Percentiles rank a stretch among this genome's conserved stretches.
Conservation (phyloP, 2,113 vertebrate genomes). For the Azemiops feae region DNA sequence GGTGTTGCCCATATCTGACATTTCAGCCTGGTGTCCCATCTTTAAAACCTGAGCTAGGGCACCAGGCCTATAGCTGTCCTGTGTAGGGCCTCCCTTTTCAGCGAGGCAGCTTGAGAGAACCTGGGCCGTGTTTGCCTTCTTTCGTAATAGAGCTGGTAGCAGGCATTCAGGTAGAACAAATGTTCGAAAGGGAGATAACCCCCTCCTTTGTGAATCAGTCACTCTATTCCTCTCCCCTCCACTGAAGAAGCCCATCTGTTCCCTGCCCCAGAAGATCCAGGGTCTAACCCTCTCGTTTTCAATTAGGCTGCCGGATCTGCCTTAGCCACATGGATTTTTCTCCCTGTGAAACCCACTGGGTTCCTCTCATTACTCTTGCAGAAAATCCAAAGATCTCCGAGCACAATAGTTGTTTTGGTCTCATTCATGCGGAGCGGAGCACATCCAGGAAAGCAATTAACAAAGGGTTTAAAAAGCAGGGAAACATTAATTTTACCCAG, state of each 20-base stretch:
- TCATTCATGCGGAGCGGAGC: constrained; percentile 29
- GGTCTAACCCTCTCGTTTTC: neutral
- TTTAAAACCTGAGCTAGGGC: neutral
- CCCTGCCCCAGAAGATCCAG: neutral
- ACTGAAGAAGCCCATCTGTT: neutral
- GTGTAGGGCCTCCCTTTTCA: neutral
- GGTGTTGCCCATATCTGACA: neutral
- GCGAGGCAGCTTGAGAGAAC: neutral
- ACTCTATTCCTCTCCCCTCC: neutral
- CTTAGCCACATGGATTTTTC: neutral
- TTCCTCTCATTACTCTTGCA: neutral
- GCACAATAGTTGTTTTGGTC: constrained; percentile 25
- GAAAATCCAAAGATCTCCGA: neutral
- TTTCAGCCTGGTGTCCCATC: neutral
- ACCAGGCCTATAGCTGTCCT: neutral
- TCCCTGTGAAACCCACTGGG: neutral
- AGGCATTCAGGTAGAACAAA: neutral
- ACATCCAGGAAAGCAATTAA: constrained; percentile 33
- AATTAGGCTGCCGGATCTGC: neutral
- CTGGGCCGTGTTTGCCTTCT: neutral
- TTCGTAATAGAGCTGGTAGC: neutral
- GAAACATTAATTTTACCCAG: constrained; percentile 25
- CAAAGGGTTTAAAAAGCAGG: constrained; percentile 34
- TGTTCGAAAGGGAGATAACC: neutral
- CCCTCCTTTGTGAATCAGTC: neutral